A percentile compares a stretch with the other conserved stretches of the same genome.
Conservation (phyloP, 2,888 invertebrate species). For the Orthosia gothica region DNA sequence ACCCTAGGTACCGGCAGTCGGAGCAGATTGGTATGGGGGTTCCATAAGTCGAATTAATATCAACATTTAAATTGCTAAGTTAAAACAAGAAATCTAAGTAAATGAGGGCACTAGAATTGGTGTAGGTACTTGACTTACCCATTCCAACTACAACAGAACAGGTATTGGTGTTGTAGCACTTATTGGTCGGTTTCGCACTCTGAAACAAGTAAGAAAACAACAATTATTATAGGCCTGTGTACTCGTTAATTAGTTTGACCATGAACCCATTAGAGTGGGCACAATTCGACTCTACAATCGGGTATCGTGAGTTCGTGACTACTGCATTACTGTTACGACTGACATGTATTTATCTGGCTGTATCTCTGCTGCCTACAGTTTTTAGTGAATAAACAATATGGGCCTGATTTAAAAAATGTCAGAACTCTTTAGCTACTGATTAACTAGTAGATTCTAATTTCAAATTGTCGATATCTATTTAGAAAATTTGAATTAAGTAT, state of each 20-base stretch:
- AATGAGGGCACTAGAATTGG: constrained; percentile 44
- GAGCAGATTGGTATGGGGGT: too few species aligned
- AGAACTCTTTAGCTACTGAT: too few species aligned
- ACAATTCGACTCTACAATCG: constrained; percentile 42
- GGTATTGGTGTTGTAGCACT: constrained; percentile 48
- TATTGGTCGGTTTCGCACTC: constrained; percentile 56
- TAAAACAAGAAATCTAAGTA: constrained; percentile 25
- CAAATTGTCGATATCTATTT: too few species aligned
- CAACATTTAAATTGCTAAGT: constrained; percentile 26
- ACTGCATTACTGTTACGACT: constrained; percentile 38
- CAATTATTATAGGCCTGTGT: constrained; percentile 49
- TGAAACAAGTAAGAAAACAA: constrained; percentile 69
- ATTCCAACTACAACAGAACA: constrained; percentile 57
- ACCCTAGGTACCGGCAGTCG: too few species aligned
- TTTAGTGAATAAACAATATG: background rate
- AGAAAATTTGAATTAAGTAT: too few species aligned
- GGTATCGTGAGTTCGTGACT: constrained; percentile 62
- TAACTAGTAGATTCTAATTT: too few species aligned
- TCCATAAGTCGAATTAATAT: constrained; percentile 3
- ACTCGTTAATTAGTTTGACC: constrained; percentile 61
- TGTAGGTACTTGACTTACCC: constrained; percentile 67
- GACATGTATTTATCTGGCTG: constrained; percentile 32
- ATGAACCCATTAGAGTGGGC: constrained; percentile 46
- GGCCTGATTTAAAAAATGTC: too few species aligned
- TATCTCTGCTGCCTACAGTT: constrained; percentile 20